Percentiles rank a stretch among this genome's conserved stretches.
These are phyloP conservation scores for Eumacrocentrus americanus DNA, from an alignment of 2,888 invertebrate genomes.

Conservation along the genomic window DNA sequence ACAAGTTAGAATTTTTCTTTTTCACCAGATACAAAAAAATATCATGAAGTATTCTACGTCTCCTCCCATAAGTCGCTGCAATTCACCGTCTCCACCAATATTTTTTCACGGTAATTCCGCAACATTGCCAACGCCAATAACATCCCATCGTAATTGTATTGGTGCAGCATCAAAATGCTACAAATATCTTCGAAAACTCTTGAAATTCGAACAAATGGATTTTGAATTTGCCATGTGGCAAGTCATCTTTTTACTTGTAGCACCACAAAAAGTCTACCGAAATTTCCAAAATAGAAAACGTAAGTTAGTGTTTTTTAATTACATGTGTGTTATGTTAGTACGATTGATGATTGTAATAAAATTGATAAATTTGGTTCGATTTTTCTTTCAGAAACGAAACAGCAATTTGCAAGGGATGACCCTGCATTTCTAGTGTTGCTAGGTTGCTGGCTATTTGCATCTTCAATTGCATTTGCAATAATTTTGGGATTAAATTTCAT, in stretches of 20 bases:
- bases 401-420: constrained; percentile 98
- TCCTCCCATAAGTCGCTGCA: constrained; percentile 64
- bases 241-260: constrained; percentile 92
- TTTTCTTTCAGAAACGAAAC: constrained; percentile 82
- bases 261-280: constrained; percentile 96
- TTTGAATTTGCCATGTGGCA: constrained; percentile 99
- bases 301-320: constrained; percentile 63
- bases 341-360: too few relatives aligned
- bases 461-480: constrained; percentile 87
- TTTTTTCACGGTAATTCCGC: constrained; percentile 60
- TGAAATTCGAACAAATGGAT: constrained; percentile 97
- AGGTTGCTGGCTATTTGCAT: constrained; percentile 82
- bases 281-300: constrained; percentile 98
- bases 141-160: constrained; percentile 71
- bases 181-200: constrained; percentile 82
- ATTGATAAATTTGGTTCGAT: neutral
- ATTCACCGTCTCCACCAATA: constrained; percentile 52
- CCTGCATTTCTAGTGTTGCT: constrained; percentile 96
- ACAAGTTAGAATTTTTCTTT: too few relatives aligned
- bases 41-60: constrained; percentile 70
- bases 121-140: constrained; percentile 72
- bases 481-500: constrained; percentile 74
- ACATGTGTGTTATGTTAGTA: too few relatives aligned
- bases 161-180: constrained; percentile 88
- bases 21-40: too few relatives aligned